A percentile compares a stretch with the other conserved stretches of the same genome.
phyloP scores from a whole-genome alignment of 2,888 invertebrate species.

The Acutogordius australiensis region DNA sequence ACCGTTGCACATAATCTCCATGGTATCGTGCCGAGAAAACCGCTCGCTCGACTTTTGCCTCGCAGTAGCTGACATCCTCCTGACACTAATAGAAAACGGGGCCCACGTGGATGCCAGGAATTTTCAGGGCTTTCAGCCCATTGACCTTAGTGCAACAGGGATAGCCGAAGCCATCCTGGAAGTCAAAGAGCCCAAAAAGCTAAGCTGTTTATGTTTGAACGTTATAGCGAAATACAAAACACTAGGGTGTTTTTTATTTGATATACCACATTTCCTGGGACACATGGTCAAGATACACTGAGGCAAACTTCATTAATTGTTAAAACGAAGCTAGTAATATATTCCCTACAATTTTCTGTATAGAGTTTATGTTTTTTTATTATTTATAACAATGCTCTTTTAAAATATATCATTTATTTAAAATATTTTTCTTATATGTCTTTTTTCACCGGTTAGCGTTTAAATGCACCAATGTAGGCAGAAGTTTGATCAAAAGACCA shows the following conservation, averaged over 20 bases:
- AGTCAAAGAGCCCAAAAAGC: not conserved
- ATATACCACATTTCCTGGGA: not conserved
- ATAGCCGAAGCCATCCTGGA: not conserved
- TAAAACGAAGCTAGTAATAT: too few relatives aligned
- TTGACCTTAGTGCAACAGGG: not conserved
- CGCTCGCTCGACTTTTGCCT: not conserved
- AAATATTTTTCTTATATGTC: too few relatives aligned
- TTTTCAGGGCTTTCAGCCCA: not conserved
- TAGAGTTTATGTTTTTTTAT: too few relatives aligned
- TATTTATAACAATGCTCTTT: too few relatives aligned
- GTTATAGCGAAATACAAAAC: not conserved
- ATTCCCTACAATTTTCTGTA: too few relatives aligned
- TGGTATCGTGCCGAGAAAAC: not conserved
- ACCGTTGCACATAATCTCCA: not conserved
- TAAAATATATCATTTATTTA: too few relatives aligned
- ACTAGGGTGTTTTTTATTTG: not conserved
- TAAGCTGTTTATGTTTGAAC: not conserved
- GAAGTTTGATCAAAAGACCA: too few relatives aligned
- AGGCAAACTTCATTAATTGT: too few relatives aligned
- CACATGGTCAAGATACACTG: not conserved
- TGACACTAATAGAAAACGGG: not conserved
- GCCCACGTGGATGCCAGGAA: not conserved
- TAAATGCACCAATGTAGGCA: too few relatives aligned
- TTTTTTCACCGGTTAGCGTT: too few relatives aligned
- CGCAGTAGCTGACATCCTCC: not conserved